Evolutionary conservation across 2,113 vertebrate species (phyloP), one percentile per base, ranked within the genome.

Genomic region (Leptobrachium leishanense): DNA sequence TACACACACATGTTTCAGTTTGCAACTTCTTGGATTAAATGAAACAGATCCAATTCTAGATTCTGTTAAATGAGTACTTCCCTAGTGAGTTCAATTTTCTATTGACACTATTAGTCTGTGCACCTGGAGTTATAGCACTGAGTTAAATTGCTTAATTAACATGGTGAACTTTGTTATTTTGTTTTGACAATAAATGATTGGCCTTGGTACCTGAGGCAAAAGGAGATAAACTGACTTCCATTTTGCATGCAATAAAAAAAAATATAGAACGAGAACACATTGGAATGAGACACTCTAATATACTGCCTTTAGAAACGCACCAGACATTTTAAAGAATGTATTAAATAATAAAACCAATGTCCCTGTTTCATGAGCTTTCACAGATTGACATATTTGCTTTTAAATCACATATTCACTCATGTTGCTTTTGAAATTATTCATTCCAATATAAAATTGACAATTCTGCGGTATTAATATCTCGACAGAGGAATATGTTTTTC

Each of bases 21-120:
- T 66, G 54, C 63, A 80, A 64, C 64, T 50, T 66, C 53, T 79
- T n/a, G 43, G 63, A 59, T 67, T 68, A 73, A 77, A 69, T 77
- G 67, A 77, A 80, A 74, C 46, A 80, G 77, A 80, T 80, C 71
- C 77, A 80, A 80, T 80, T 80, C 77, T 80, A 80, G 77, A 80
- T 74, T 80, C 77, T 74, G 77, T 71, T 80, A 80, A 80, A 80
- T 80, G 77, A 80, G 77, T 80, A 80, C 77, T 80, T 74, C 77
- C 77, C 77, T 53, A 80, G 77, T 57, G 77, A 80, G 77, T 80
- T 80, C 77, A 80, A 80, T 80, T 80, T 80, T 80, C 70, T 80
- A 80, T 80, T 80, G 77, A 80, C 77, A 80, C 77, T 80, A 80
- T 80, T 80, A 80, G 77, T 80, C 77, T 80, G 71, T 80, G 77